phyloP scores from a whole-genome alignment of 2,113 vertebrate genomes.

The Leptodactylus fuscus region DNA sequence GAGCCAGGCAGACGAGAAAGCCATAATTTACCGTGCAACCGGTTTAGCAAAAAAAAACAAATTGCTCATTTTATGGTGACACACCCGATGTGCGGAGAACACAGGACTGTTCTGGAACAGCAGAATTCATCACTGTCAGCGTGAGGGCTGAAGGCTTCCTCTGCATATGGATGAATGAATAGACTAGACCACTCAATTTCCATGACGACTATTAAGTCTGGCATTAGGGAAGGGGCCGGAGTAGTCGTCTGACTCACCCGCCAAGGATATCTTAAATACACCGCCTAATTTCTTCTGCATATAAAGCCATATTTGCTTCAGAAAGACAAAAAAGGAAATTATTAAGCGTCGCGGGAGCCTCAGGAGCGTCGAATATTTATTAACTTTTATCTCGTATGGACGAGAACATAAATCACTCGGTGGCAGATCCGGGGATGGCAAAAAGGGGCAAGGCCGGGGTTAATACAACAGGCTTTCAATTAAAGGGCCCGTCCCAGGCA shows the following conservation, averaged over 20 bases:
- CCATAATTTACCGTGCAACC: background rate
- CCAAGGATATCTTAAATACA: background rate
- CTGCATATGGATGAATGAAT: conserved; percentile 40
- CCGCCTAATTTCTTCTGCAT: conserved; percentile 16
- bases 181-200: conserved; percentile 4
- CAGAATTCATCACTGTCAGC: conserved; percentile 39
- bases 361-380: conserved; percentile 5
- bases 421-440: background rate
- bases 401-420: background rate
- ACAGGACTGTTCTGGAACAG: background rate
- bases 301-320: background rate
- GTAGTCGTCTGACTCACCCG: background rate
- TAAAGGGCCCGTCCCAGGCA: background rate
- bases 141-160: background rate
- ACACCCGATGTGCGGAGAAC: conserved; percentile 18
- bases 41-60: background rate
- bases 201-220: conserved; percentile 15
- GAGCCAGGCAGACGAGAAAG: background rate
- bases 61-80: background rate
- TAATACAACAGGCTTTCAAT: too few relatives aligned
- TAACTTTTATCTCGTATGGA: background rate
- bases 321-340: conserved; percentile 5
- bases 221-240: background rate
- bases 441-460: background rate
- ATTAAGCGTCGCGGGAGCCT: background rate